Base-by-base conservation (phyloP, 1,140 invertebrate species). In the Chlorops oryzae region DNA sequence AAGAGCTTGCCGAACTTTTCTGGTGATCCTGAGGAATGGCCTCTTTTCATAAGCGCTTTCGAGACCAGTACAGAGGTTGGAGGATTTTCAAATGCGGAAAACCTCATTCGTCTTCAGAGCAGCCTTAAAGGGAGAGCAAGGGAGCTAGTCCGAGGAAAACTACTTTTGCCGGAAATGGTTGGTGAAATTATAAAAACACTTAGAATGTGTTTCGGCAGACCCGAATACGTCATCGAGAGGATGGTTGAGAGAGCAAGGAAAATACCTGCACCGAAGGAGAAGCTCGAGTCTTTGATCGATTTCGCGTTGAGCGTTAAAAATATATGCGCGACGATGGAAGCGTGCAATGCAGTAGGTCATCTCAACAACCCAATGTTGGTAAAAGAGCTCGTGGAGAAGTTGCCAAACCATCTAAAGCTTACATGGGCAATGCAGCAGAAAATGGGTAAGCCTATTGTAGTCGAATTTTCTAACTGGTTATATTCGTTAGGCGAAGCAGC, bases 301-400 rank as follows among this genome's bases (percentile, higher is more conserved):
- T 49, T 28, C 28, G 23, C 47, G 15, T 20, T 50, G 12, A 32
- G 24, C 12, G 22, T 50, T 12, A 13, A 24, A 42, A 50, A 50
- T 34, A 41, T 50, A n/a, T 50, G 38, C 20, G 18, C 39, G 3
- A 50, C 37, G 13, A 50, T 50, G 47, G 47, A 50, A 34, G 39
- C 38, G 7, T 50, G 24, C 12, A 7, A 50, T 12, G n/a, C 42
- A 40, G 15, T n/a, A 22, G 38, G 38, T 18, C 39, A 50, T 21
- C 32, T 49, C 5, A 39, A 32, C 17, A 49, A 49, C 12, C 47
- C 37, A 7, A 5, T 49, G 15, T 21, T 49, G 9, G 37, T 41
- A 3, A 49, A 49, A 20, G 22, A 9, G 20, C 21, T 49, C 9
- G 25, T 49, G 6, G 37, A 49, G 21, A 49, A 49, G 18, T 27